Evolutionary conservation across 2,888 invertebrate genomes (phyloP).

Genomic region (Germaria angustata): DNA sequence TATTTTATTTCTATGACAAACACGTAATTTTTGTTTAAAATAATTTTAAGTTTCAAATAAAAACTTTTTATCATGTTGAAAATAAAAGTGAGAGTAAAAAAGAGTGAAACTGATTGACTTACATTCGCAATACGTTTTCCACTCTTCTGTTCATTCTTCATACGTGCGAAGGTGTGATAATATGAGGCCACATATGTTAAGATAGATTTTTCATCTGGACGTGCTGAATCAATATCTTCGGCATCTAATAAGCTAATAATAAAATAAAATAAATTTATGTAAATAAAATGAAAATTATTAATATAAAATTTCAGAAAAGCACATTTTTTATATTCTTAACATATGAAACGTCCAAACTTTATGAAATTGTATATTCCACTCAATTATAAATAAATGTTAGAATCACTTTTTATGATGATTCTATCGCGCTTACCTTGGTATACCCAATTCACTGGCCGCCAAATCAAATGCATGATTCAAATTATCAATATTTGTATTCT

Average conservation of each 20-base stretch:
- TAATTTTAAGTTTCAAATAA: no score
- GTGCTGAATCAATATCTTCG: constrained; percentile 96
- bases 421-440: constrained; percentile 82
- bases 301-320: no score
- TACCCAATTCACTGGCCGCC: constrained; percentile 95
- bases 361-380: no score
- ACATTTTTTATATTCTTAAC: no score
- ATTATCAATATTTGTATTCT: constrained; percentile 91
- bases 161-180: constrained; percentile 99
- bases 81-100: not conserved
- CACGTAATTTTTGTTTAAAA: no score
- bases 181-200: constrained; percentile 99
- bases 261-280: not conserved
- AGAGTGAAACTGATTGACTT: no score
- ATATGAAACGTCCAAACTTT: no score
- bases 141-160: constrained; percentile 99
- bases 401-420: no score
- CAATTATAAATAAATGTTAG: no score
- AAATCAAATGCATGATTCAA: constrained; percentile 98
- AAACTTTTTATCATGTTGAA: not conserved
- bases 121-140: constrained; percentile 98
- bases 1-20: constrained; percentile 31
- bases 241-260: constrained; percentile 90
- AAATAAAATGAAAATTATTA: no score
- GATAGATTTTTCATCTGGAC: constrained; percentile 98